Percentiles rank a stretch among this genome's conserved stretches.
These are phyloP conservation scores for Cyprinus carpio DNA, from an alignment of 2,113 vertebrate species.

Conservation along the genomic window DNA sequence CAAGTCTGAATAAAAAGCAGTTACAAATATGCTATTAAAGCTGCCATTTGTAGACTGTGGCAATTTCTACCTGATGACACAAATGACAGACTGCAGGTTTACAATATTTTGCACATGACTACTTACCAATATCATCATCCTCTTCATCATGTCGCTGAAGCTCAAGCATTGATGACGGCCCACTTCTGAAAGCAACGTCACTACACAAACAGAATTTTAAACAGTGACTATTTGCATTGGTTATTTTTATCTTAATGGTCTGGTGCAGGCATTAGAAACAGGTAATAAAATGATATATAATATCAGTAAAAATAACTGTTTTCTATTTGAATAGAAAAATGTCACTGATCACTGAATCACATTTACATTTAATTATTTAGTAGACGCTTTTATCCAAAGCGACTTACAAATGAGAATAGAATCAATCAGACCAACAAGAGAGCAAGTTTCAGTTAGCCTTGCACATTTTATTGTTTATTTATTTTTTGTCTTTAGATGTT, in stretches of 20 bases:
- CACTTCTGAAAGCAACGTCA: conserved; percentile 61
- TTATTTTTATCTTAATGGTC: neutral
- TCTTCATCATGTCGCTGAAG: conserved; percentile 58
- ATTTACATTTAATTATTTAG: no score
- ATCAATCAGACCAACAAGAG: no score
- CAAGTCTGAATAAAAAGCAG: conserved; percentile 55
- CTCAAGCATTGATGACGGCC: conserved; percentile 69
- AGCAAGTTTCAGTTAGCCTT: no score
- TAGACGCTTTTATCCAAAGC: no score
- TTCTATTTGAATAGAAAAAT: no score
- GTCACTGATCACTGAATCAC: no score
- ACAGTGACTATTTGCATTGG: neutral
- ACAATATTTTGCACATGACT: neutral
- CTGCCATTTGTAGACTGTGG: no score
- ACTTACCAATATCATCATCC: conserved; percentile 46
- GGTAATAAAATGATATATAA: neutral
- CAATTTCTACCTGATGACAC: neutral
- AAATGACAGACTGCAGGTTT: neutral
- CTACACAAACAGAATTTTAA: neutral
- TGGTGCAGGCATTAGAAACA: neutral
- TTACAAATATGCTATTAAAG: neutral
- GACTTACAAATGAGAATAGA: no score
- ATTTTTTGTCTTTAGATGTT: no score
- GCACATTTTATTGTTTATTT: no score
- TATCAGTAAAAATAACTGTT: no score